A percentile compares a stretch with the other conserved stretches of the same genome.
Evolutionary conservation across 2,797 vertebrate genomes (phyloP).

Genomic region (Erpetoichthys calabaricus): DNA sequence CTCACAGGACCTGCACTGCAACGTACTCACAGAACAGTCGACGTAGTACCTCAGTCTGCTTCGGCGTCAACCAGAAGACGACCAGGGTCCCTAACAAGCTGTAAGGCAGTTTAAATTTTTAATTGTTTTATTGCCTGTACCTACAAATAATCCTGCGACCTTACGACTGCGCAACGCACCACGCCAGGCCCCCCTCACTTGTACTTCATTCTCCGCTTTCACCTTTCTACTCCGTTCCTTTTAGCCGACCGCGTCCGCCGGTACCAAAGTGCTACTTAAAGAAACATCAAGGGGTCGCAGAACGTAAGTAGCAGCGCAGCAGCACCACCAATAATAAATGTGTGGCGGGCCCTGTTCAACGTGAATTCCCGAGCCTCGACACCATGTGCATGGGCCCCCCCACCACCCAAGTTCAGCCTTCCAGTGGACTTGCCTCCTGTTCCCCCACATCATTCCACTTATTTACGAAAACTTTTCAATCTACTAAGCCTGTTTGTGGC

Average conservation of each 20-base stretch:
- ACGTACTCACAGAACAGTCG: slow-evolving; percentile 41
- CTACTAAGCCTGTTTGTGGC: no score
- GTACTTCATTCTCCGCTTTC: slow-evolving; percentile 24
- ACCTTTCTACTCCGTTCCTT: slow-evolving; percentile 21
- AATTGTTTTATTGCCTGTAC: slow-evolving; percentile 49
- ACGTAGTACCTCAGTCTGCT: slow-evolving; percentile 72
- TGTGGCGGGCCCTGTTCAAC: slow-evolving; percentile 29
- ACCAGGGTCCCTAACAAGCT: slow-evolving; percentile 46
- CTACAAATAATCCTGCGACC: slow-evolving; percentile 33
- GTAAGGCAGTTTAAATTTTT: slow-evolving; percentile 45
- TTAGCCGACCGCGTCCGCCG: slow-evolving; percentile 22
- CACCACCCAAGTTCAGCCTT: neutral
- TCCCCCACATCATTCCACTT: slow-evolving; percentile 3
- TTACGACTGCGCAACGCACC: slow-evolving; percentile 23
- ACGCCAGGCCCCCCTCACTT: slow-evolving; percentile 23
- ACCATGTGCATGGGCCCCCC: slow-evolving; percentile 7
- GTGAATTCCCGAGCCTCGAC: no score
- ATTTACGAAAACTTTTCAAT: no score
- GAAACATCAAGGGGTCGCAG: no score
- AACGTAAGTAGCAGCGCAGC: no score
- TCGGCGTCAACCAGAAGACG: slow-evolving; percentile 38
- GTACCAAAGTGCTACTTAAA: slow-evolving; percentile 34
- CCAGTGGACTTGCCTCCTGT: neutral
- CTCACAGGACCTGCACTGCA: slow-evolving; percentile 22
- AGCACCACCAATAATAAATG: slow-evolving; percentile 11